Conservation (phyloP, 1,140 invertebrate genomes). For the Papilio glaucus region DNA sequence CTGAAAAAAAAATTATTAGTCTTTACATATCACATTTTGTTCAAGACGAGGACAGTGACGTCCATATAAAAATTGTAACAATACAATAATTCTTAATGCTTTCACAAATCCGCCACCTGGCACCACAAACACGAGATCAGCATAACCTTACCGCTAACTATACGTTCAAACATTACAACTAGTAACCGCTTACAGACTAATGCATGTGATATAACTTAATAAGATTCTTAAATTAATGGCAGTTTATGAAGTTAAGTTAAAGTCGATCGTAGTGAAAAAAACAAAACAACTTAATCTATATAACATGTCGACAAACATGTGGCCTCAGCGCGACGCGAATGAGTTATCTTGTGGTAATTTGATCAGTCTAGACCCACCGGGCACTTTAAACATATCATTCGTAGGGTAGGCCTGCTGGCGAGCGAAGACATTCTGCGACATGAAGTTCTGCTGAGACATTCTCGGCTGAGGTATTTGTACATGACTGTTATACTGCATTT, state of each 20-base stretch:
- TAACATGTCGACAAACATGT: slow-evolving; percentile 57
- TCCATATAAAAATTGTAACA: slow-evolving; percentile 79
- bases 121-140: slow-evolving; percentile 77
- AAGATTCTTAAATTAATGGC: slow-evolving; percentile 75
- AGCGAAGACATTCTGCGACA: slow-evolving; percentile 52
- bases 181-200: slow-evolving; percentile 76
- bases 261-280: slow-evolving; percentile 58
- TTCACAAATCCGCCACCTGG: slow-evolving; percentile 76
- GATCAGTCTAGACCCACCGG: slow-evolving; percentile 66
- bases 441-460: slow-evolving; percentile 57
- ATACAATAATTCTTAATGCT: slow-evolving; percentile 82
- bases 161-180: slow-evolving; percentile 70
- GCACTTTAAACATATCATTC: slow-evolving; percentile 63
- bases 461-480: slow-evolving; percentile 76
- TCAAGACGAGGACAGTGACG: slow-evolving; percentile 78
- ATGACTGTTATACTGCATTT: slow-evolving; percentile 76
- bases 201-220: slow-evolving; percentile 72
- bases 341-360: slow-evolving; percentile 68
- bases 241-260: slow-evolving; percentile 67
- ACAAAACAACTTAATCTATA: slow-evolving; percentile 56
- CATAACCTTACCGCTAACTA: slow-evolving; percentile 72
- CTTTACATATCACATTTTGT: slow-evolving; percentile 83
- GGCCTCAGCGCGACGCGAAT: slow-evolving; percentile 59
- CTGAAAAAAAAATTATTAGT: slow-evolving; percentile 78
- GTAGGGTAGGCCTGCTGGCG: slow-evolving; percentile 50